These are phyloP conservation scores for Microcebus murinus DNA, from an alignment of 2,113 vertebrate species.

Conservation along the genomic window DNA sequence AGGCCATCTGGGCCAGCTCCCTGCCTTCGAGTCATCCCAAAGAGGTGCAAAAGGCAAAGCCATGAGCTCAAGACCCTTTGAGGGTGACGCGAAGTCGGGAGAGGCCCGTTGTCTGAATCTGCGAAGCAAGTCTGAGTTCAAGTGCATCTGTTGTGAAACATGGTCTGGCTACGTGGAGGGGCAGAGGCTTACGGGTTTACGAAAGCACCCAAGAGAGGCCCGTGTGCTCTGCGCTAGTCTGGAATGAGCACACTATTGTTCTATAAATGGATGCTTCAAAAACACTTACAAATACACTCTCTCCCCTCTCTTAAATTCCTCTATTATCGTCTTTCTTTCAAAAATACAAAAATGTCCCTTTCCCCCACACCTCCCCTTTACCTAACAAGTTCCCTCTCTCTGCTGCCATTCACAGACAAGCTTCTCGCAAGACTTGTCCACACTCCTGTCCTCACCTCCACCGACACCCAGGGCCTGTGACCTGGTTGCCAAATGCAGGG, in stretches of 20 bases:
- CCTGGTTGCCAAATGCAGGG: background rate
- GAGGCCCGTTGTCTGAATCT: background rate
- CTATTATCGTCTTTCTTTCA: background rate
- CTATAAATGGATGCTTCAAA: background rate
- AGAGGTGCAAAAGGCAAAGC: background rate
- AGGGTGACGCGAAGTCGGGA: background rate
- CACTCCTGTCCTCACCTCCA: background rate
- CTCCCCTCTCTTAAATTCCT: background rate
- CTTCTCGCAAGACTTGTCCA: background rate
- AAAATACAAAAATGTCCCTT: background rate
- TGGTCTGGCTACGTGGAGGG: background rate
- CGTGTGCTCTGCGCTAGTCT: background rate
- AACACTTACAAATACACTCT: no score
- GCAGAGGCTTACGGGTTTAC: background rate
- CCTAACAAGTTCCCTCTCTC: background rate
- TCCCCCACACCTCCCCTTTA: background rate
- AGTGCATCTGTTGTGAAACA: background rate
- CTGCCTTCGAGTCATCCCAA: background rate
- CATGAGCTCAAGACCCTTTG: background rate
- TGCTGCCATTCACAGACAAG: background rate
- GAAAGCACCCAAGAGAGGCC: background rate
- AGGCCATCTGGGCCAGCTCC: background rate
- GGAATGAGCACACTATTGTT: rapidly evolving
- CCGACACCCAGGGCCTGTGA: background rate
- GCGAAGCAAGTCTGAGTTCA: background rate